Base-by-base conservation (phyloP, 2,113 vertebrate genomes). In the Mus spicilegus region DNA sequence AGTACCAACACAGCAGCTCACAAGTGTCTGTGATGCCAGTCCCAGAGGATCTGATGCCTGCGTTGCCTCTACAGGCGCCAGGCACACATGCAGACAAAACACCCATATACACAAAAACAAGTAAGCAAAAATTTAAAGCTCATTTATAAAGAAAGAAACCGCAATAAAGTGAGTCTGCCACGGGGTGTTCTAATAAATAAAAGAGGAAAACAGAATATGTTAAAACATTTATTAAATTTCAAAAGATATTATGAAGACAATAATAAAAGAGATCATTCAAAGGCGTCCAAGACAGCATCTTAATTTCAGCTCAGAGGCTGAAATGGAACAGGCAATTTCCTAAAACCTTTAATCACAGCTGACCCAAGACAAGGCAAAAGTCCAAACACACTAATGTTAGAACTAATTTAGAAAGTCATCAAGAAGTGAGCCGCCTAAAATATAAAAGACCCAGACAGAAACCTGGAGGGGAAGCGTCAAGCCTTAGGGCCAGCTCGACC, bases 371-470 rank as follows among this genome's bases (percentile, higher is more conserved):
- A 76, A 95, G 51, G 7, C 72, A 75, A 84, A 58, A 88, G 22
- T 94, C 56, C 76, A 94, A 93, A 73, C 28, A 91, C 4, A 78
- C 46, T 90, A 26, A 88, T 94, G 91, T 91, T 87, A 75, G 36
- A 78, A 88, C 24, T 73, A 86, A 96, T 87, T 91, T 67, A 84
- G 36, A 82, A 86, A 89, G 65, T 4, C 93, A 56, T 46, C 42
- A 65, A 89, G 94, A 67, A 91, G 61, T 28, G 17, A 91, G 61
- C 28, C 46, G 65, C 69, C 76, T 85, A 87, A 95, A 93, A 69
- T 24, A 65, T 70, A 84, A 63, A 89, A 58, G n/a, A 93, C 33
- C 30, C 26, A 95, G 42, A 91, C n/a, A 22, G 14, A 73, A 73
- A 87, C 75, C 87, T 22, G 28, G 78, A 89, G 19, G 70, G 90